These are phyloP conservation scores for Galemys pyrenaicus DNA, from an alignment of 2,113 vertebrate species.

Conservation along the genomic window DNA sequence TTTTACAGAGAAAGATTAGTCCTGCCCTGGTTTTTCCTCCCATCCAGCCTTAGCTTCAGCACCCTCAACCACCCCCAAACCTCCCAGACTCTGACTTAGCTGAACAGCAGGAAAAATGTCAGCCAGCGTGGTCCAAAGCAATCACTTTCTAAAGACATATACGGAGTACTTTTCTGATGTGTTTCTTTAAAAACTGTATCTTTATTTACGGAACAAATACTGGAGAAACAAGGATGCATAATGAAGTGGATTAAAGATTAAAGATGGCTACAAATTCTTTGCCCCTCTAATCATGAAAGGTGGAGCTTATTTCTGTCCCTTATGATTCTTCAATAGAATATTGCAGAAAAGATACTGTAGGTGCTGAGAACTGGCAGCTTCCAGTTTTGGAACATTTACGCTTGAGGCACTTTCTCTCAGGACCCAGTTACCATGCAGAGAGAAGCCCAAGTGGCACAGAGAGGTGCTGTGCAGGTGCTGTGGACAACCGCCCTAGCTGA, in stretches of 20 bases:
- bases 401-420: not conserved
- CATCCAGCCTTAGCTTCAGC: not conserved
- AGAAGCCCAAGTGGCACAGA: not conserved
- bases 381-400: not conserved
- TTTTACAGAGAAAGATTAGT: slow-evolving; percentile 5
- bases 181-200: not conserved
- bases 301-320: not conserved
- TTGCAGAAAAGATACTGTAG: not conserved
- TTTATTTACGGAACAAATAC: not conserved
- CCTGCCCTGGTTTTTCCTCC: slow-evolving; percentile 22
- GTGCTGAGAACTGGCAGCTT: not conserved
- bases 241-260: not conserved
- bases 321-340: slow-evolving; percentile 10
- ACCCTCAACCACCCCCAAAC: not conserved
- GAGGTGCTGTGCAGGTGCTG: not conserved
- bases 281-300: not conserved
- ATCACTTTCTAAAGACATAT: not conserved
- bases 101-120: not conserved
- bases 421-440: not conserved
- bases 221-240: not conserved
- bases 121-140: not conserved
- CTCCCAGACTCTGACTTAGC: not conserved
- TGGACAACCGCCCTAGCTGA: not conserved
- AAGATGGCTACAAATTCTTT: slow-evolving; percentile 25
- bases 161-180: not conserved